phyloP scores from a whole-genome alignment of 2,888 invertebrate genomes.

The Erebia epiphron region DNA sequence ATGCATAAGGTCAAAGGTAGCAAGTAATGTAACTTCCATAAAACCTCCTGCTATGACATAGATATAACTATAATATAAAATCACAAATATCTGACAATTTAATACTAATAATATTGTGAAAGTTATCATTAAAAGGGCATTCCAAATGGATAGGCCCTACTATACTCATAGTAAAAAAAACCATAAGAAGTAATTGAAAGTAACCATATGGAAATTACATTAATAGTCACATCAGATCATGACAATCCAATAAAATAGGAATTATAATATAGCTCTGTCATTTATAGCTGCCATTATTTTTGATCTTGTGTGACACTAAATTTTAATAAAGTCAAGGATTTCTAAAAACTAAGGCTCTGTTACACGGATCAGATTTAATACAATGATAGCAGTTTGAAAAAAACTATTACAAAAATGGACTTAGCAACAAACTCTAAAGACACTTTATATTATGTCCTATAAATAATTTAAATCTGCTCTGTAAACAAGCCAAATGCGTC shows the following conservation, averaged over 20 bases:
- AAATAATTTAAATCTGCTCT: constrained; percentile 22
- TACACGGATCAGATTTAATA: constrained; percentile 14
- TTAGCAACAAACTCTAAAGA: not conserved
- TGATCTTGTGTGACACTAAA: constrained; percentile 4
- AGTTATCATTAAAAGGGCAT: not conserved
- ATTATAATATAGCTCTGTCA: constrained; percentile 6
- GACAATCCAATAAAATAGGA: not conserved
- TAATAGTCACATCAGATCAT: constrained; percentile 31
- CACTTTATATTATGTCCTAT: not conserved
- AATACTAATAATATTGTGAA: too few relatives aligned
- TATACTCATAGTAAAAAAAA: constrained; percentile 6
- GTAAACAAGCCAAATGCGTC: constrained; percentile 14
- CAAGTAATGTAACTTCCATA: constrained; percentile 70
- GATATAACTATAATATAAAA: not conserved
- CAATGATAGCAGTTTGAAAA: not conserved
- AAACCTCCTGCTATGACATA: constrained; percentile 48
- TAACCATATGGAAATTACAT: constrained; percentile 38
- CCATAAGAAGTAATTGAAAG: constrained; percentile 9
- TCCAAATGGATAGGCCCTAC: not conserved
- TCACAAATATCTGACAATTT: not conserved
- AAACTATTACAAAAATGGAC: not conserved
- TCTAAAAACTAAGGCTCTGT: not conserved
- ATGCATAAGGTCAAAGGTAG: constrained; percentile 31
- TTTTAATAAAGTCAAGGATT: not conserved
- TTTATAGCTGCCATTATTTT: not conserved